Base-by-base conservation (phyloP, 2,797 vertebrate genomes). In the Sarcophilus harrisii region DNA sequence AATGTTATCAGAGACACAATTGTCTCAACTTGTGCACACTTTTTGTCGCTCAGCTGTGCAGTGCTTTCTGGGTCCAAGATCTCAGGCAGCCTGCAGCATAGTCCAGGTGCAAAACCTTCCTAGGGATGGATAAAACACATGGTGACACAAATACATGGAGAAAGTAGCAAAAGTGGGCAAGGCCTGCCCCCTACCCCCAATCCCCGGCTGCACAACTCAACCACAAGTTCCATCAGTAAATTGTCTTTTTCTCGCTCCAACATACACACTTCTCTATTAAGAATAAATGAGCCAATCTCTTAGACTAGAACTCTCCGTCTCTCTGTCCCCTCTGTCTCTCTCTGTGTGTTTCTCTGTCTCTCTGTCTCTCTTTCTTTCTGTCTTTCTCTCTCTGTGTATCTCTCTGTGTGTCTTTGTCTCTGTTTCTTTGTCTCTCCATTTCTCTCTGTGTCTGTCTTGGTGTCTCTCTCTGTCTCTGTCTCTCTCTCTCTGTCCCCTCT, bases 351-450 rank as follows among this genome's bases (percentile, higher is more conserved):
- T 24, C 3, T 2, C 10, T 29, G 6, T 52, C 52, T 52, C 6
- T 52, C 52, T 52, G 52, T 60, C 10, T 29, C 28, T 29, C 3
- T 60, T 11, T 13, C 0, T 30, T 3, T 13, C 3, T 60, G 2
- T 30, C 2, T 12, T 2, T 60, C 2, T 4, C 1, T 59, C 0
- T 59, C 9, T 16, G 5, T 18, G 3, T 18, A 0, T n/a, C 32
- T n/a, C 0, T 5, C 32, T 18, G 30, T n/a, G 12, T 18, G 12
- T 16, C 30, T 66, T 8, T 49, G 49, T 59, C 58, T 59, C 27
- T 59, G 5, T 58, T 3, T 28, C 58, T 29, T 6, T 29, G 27
- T 10, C 8, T 59, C 27, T 59, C 27, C 49, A 49, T 49, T 1
- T 10, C 27, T 12, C 0, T 28, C 27, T 60, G 3, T 32, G 0